phyloP scores from a whole-genome alignment of 2,888 invertebrate genomes.

The Phania funesta region DNA sequence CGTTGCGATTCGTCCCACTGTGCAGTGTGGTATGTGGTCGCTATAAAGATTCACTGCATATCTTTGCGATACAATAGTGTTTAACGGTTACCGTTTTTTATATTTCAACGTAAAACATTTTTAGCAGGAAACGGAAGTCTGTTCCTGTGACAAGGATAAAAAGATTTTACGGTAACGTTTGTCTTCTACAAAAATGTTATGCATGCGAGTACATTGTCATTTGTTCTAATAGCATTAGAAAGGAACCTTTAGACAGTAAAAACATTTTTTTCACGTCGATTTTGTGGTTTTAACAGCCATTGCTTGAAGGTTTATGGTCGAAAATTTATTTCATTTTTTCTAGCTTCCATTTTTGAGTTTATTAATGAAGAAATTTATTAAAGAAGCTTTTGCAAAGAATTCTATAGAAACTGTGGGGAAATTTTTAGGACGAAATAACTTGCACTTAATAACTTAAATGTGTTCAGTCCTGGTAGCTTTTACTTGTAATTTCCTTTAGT shows the following conservation, averaged over 20 bases:
- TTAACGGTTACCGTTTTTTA: slow-evolving; percentile 28
- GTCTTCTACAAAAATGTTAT: not conserved
- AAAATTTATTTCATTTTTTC: not conserved
- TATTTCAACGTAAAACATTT: slow-evolving; percentile 1
- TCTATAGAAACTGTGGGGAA: not conserved
- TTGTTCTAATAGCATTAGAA: slow-evolving; percentile 43
- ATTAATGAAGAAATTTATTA: slow-evolving; percentile 14
- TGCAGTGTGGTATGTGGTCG: not conserved
- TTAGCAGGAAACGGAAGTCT: slow-evolving; percentile 63
- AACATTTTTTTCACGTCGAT: not conserved
- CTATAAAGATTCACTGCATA: slow-evolving; percentile 13
- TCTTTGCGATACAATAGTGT: slow-evolving; percentile 67
- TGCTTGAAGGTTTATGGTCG: not conserved
- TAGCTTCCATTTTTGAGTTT: not conserved
- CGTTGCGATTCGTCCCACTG: too few relatives aligned
- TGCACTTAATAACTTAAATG: not conserved
- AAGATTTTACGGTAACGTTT: slow-evolving; percentile 10
- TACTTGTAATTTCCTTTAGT: too few relatives aligned
- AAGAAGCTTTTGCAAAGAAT: not conserved
- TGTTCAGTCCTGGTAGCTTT: too few relatives aligned
- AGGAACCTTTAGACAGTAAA: not conserved
- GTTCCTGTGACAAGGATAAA: slow-evolving; percentile 61
- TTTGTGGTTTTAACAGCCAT: not conserved
- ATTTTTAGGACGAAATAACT: not conserved
- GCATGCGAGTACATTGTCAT: slow-evolving; percentile 22